Evolutionary conservation across 2,797 vertebrate genomes (phyloP).

Genomic region (Chromobotia macracanthus): DNA sequence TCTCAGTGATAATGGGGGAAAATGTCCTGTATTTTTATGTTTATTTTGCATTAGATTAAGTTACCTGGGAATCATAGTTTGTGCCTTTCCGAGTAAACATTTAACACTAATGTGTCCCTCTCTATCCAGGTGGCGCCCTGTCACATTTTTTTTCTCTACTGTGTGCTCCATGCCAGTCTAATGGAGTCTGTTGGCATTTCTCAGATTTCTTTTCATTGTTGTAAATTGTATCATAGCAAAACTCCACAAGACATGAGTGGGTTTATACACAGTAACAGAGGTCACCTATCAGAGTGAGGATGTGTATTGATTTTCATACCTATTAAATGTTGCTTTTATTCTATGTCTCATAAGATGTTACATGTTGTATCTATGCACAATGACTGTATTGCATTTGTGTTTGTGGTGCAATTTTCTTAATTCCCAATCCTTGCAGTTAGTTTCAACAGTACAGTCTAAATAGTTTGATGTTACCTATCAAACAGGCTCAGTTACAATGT

Average conservation of each 20-base stretch:
- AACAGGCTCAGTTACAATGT: background rate
- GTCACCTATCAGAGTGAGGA: conserved; percentile 51
- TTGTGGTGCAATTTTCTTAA: background rate
- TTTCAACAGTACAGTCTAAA: background rate
- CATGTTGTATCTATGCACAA: conserved; percentile 15
- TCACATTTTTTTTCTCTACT: conserved; percentile 35
- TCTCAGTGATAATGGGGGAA: background rate
- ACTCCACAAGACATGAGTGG: conserved; percentile 33
- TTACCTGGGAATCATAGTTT: conserved; percentile 61
- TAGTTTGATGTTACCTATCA: background rate
- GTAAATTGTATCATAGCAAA: conserved; percentile 51
- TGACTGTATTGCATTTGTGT: background rate
- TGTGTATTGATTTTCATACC: conserved; percentile 55
- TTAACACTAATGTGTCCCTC: conserved; percentile 51
- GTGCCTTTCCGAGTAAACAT: conserved; percentile 64
- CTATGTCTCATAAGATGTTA: conserved; percentile 36
- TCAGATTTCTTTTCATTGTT: conserved; percentile 47
- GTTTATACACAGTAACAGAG: conserved; percentile 50
- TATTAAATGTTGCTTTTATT: conserved; percentile 59
- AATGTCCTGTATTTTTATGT: conserved; percentile 28
- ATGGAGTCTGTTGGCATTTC: conserved; percentile 47
- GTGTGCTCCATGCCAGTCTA: conserved; percentile 33
- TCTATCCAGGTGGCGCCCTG: conserved; percentile 33
- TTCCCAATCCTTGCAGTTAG: background rate
- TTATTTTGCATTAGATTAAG: conserved; percentile 44